A percentile compares a stretch with the other conserved stretches of the same genome.
Conservation (phyloP, 2,113 vertebrate genomes). For the Jaculus jaculus region DNA sequence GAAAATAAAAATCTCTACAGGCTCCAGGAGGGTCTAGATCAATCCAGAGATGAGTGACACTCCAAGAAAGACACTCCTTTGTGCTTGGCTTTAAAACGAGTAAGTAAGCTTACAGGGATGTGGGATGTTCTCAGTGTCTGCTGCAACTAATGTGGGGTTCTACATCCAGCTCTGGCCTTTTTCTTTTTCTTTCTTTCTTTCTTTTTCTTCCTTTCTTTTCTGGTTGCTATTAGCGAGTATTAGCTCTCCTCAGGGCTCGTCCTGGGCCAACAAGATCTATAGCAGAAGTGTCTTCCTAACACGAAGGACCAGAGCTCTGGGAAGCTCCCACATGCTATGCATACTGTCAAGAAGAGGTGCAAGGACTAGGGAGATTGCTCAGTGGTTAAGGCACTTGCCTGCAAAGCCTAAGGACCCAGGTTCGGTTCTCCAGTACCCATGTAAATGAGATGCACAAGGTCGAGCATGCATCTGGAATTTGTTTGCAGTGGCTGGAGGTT, state of each 20-base stretch:
- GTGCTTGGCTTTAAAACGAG: background rate
- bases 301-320: background rate
- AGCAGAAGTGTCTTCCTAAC: background rate
- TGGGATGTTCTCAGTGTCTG: background rate
- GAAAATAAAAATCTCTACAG: background rate
- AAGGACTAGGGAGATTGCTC: no score
- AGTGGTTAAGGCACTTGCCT: no score
- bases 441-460: no score
- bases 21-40: background rate
- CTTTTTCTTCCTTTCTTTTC: no score
- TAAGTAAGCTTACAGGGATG: no score
- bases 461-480: no score
- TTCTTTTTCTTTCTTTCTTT: no score
- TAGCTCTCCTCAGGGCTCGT: background rate
- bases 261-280: background rate
- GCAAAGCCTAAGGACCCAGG: no score
- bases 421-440: no score
- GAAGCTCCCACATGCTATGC: background rate
- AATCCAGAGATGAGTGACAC: background rate
- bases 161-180: background rate
- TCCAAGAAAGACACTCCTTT: background rate
- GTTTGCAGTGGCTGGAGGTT: no score
- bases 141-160: background rate
- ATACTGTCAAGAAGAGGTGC: no score
- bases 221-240: background rate